Evolutionary conservation across 2,888 invertebrate species (phyloP).

Genomic region (Sarcophaga carnaria): DNA sequence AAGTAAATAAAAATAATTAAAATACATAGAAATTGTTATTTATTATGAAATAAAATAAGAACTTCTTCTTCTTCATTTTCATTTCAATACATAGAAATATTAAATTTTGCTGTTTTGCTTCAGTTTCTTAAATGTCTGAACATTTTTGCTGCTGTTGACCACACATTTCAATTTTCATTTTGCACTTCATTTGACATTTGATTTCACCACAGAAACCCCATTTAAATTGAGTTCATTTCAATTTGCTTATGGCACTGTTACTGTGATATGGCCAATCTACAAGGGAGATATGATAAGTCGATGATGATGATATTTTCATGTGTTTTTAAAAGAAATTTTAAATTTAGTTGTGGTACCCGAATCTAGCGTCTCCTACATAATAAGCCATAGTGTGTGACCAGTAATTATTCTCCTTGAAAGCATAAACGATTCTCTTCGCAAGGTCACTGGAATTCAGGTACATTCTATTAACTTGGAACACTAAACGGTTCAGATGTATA

Average conservation of each 20-base stretch:
- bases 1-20: no score
- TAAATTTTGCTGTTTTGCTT: conserved; percentile 1
- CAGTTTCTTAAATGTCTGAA: conserved; percentile 19
- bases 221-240: conserved; percentile 43
- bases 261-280: neutral
- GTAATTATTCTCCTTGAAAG: no score
- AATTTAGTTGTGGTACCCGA: conserved; percentile 4
- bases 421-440: no score
- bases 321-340: neutral
- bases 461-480: no score
- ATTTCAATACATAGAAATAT: conserved; percentile 5
- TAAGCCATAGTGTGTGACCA: no score
- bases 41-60: neutral
- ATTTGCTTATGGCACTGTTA: neutral
- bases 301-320: conserved; percentile 36
- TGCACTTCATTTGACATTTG: conserved; percentile 61
- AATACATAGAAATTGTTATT: no score
- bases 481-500: no score
- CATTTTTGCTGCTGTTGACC: conserved; percentile 27
- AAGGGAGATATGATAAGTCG: neutral
- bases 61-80: no score
- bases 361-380: no score
- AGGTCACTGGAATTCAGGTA: no score
- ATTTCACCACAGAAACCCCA: conserved; percentile 54
- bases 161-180: conserved; percentile 55